These are phyloP conservation scores for Neolamprologus tretocephalus DNA, from an alignment of 2,113 vertebrate species.

Conservation along the genomic window DNA sequence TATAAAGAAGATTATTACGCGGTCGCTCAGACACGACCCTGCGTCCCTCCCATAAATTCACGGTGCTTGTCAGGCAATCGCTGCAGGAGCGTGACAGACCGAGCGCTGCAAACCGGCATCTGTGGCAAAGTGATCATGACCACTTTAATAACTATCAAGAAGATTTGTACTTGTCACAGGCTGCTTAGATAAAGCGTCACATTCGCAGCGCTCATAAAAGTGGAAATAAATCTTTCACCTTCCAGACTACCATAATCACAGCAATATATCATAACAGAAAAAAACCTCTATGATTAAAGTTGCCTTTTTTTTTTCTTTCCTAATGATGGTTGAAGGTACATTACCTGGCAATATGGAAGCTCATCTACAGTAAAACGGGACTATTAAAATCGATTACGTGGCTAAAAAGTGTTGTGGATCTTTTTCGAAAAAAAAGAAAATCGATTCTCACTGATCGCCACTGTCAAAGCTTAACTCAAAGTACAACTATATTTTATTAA, in stretches of 20 bases:
- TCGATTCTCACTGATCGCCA: background rate
- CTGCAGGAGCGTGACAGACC: slow-evolving; percentile 28
- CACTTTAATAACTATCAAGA: slow-evolving; percentile 64
- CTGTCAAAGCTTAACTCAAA: background rate
- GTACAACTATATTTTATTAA: background rate
- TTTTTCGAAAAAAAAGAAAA: background rate
- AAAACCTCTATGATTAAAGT: slow-evolving; percentile 17
- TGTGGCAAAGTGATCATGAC: slow-evolving; percentile 24
- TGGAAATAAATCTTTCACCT: slow-evolving; percentile 35
- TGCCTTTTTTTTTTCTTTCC: slow-evolving; percentile 13
- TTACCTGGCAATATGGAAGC: background rate
- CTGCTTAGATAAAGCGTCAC: slow-evolving; percentile 30
- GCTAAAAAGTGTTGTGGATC: background rate
- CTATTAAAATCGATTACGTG: background rate
- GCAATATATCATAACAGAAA: slow-evolving; percentile 38
- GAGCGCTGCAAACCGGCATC: background rate
- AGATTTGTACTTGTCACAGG: slow-evolving; percentile 68
- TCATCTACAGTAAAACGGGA: background rate
- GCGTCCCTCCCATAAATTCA: slow-evolving; percentile 26
- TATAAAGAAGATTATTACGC: slow-evolving; percentile 21
- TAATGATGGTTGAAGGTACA: background rate
- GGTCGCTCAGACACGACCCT: background rate
- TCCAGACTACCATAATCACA: background rate
- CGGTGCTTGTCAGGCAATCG: slow-evolving; percentile 5
- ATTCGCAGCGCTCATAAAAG: slow-evolving; percentile 34